These are phyloP conservation scores for Hypomesus transpacificus DNA, from an alignment of 2,113 vertebrate species.

Conservation along the genomic window DNA sequence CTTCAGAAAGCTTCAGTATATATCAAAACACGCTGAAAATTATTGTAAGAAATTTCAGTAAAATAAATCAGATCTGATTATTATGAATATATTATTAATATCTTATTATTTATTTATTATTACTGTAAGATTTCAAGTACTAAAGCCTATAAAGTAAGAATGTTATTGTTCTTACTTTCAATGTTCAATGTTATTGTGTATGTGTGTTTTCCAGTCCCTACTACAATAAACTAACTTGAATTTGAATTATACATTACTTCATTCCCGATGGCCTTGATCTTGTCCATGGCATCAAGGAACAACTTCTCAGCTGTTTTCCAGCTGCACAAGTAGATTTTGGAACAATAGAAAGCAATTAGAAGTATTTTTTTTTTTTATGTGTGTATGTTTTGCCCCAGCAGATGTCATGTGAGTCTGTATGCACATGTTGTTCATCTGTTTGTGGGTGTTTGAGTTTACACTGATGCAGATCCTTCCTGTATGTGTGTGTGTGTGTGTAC, in stretches of 20 bases:
- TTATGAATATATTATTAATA: too few relatives aligned
- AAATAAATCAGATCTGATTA: too few relatives aligned
- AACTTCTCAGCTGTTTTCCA: conserved; percentile 96
- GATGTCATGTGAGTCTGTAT: background rate
- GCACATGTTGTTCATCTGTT: background rate
- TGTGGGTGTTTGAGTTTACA: background rate
- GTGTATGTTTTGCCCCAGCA: background rate
- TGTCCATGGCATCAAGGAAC: conserved; percentile 97
- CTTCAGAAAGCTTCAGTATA: too few relatives aligned
- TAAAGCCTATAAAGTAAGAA: too few relatives aligned
- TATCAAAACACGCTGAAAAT: too few relatives aligned
- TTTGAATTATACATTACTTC: conserved; percentile 74
- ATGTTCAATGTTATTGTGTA: too few relatives aligned
- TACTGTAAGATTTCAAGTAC: too few relatives aligned
- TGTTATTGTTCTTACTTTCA: too few relatives aligned
- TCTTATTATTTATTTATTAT: too few relatives aligned
- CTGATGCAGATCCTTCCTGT: background rate
- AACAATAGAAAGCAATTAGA: background rate
- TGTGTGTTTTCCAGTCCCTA: too few relatives aligned
- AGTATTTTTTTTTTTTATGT: background rate
- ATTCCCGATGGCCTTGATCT: conserved; percentile 97
- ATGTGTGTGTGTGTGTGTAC: background rate
- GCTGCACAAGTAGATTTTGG: conserved; percentile 67
- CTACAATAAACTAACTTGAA: too few relatives aligned
- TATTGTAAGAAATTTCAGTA: too few relatives aligned